A percentile compares a stretch with the other conserved stretches of the same genome.
phyloP scores from a whole-genome alignment of 2,113 vertebrate genomes.

The Columba janthina region DNA sequence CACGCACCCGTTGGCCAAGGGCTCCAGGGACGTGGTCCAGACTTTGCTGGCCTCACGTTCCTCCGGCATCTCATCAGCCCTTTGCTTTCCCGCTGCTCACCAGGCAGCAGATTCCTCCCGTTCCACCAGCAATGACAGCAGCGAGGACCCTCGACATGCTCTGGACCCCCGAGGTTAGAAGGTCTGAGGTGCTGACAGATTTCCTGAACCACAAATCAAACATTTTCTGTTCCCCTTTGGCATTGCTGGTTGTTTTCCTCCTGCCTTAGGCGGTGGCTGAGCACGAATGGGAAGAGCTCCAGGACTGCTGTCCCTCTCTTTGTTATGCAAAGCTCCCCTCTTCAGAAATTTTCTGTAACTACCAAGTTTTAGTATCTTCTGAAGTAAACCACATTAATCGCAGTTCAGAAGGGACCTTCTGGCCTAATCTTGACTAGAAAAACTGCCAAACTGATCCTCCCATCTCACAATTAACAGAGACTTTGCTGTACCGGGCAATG shows the following conservation, averaged over 20 bases:
- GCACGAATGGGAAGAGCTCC: neutral
- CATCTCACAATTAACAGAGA: slow-evolving; percentile 38
- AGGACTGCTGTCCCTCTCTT: neutral
- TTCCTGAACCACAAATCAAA: neutral
- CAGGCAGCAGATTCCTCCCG: neutral
- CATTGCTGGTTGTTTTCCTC: neutral
- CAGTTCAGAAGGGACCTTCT: slow-evolving; percentile 42
- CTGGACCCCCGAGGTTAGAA: neutral
- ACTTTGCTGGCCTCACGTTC: neutral
- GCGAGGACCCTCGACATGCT: neutral
- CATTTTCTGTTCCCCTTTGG: neutral
- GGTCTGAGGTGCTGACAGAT: neutral
- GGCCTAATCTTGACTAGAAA: slow-evolving; percentile 28
- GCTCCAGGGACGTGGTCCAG: neutral
- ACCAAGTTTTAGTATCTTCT: neutral
- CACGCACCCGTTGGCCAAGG: neutral
- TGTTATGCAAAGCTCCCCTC: neutral
- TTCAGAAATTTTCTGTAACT: neutral
- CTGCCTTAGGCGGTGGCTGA: neutral
- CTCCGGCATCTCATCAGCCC: neutral
- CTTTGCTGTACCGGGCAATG: neutral
- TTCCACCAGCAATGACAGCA: neutral
- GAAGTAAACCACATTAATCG: neutral
- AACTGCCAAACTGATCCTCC: slow-evolving; percentile 21
- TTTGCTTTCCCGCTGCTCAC: neutral